A percentile compares a stretch with the other conserved stretches of the same genome.
Evolutionary conservation across 2,797 vertebrate species (phyloP).

Genomic region (Amphiprion clarkii): DNA sequence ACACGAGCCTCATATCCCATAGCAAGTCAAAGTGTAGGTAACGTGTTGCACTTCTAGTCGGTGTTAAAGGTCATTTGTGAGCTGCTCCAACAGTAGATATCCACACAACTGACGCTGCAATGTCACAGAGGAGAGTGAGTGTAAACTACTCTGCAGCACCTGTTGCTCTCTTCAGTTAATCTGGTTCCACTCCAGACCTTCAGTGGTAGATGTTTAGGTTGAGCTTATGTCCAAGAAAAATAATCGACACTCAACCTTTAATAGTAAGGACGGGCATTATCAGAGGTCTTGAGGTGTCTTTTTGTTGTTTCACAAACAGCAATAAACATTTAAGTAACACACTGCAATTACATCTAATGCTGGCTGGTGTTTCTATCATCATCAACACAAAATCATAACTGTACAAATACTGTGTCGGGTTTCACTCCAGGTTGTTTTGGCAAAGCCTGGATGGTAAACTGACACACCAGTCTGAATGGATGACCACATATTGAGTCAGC

Average conservation of each 20-base stretch:
- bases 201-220: conserved; percentile 8
- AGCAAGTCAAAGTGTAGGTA: conserved; percentile 16
- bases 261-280: neutral
- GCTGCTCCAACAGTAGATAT: neutral
- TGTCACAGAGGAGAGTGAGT: conserved; percentile 6
- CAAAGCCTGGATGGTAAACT: neutral
- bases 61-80: conserved; percentile 26
- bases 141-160: conserved; percentile 27
- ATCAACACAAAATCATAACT: neutral
- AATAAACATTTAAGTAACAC: neutral
- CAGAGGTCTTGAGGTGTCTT: neutral
- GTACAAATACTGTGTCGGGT: neutral
- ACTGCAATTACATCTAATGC: neutral
- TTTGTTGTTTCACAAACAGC: neutral
- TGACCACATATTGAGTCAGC: neutral
- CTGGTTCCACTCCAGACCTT: conserved; percentile 12
- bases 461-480: neutral
- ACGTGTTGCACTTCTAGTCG: conserved; percentile 17
- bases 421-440: neutral
- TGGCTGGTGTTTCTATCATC: neutral
- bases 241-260: neutral
- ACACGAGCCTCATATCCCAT: conserved; percentile 14
- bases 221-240: neutral
- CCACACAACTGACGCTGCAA: conserved; percentile 4
- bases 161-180: conserved; percentile 10